Base-by-base conservation (phyloP, 2,797 vertebrate genomes). In the Ctenosaura bakeri region DNA sequence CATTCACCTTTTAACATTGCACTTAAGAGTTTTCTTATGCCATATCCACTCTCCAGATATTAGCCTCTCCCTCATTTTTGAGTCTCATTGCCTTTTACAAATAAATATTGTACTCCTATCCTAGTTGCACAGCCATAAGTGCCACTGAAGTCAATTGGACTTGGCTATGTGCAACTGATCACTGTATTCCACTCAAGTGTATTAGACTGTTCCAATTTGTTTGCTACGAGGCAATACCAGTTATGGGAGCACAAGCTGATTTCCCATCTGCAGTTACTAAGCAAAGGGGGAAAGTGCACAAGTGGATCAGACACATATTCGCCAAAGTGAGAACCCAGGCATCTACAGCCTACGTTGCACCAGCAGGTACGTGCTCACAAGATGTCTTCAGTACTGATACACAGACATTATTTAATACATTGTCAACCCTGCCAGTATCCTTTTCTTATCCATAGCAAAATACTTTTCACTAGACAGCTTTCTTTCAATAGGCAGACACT, bases 271-370 rank as follows among this genome's bases (percentile, higher is more conserved):
- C 88, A 88, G 78, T 0, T 88, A 85, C 86, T 69, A 0, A 56
- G 89, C 89, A 88, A 90, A 85, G 94, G 56, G 93, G 64, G 16
- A 92, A 95, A 96, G 95, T 94, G 94, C 94, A n/a, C 90, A 69
- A 16, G 73, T 92, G 74, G 64, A 81, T 46, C 66, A 91, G 90
- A 90, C 88, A 93, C 73, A 86, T 83, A 69, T 93, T 86, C 66
- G 73, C 69, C 86, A 52, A 29, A 54, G 81, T 1, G n/a, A 22
- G 62, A 90, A 88, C 35, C 88, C 54, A 50, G 20, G 62, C 62
- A 90, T 83, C 87, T 87, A 83, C 50, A 81, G 66, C 89, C 87
- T 91, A 92, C 73, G 78, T 66, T 94, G 86, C 32, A 84, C 26
- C 0, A 0, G 91, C 52, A 86, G 76, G 91, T 92, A 89, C 89